phyloP scores from a whole-genome alignment of 2,888 invertebrate species.

The Atrina japonica region DNA sequence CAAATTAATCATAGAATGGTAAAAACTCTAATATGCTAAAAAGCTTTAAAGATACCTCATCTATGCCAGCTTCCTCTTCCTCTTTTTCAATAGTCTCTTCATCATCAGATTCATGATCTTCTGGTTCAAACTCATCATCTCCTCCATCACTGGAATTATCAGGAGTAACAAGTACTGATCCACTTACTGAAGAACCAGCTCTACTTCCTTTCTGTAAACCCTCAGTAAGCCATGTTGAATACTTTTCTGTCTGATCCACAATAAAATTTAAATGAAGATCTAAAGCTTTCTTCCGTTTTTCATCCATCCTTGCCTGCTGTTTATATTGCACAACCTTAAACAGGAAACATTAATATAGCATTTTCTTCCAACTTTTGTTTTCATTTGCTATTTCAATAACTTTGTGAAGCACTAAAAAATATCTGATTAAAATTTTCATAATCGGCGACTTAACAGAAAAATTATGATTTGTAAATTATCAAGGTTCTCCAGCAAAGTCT shows the following conservation, averaged over 20 bases:
- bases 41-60: conserved; percentile 79
- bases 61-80: conserved; percentile 85
- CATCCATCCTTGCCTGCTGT: conserved; percentile 94
- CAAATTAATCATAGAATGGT: too few species aligned
- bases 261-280: conserved; percentile 98
- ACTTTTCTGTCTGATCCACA: conserved; percentile 98
- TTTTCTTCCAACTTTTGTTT: too few species aligned
- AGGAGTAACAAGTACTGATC: conserved; percentile 57
- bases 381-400: too few species aligned
- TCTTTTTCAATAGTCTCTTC: conserved; percentile 94
- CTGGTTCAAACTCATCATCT: conserved; percentile 90
- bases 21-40: neutral
- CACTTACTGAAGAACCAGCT: conserved; percentile 50
- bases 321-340: conserved; percentile 97
- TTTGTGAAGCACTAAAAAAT: too few species aligned
- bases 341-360: too few species aligned
- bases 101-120: conserved; percentile 87
- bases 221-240: conserved; percentile 85
- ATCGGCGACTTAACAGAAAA: too few species aligned
- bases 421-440: too few species aligned
- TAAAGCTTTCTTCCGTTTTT: conserved; percentile 95
- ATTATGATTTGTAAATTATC: too few species aligned
- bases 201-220: conserved; percentile 68
- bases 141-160: conserved; percentile 64
- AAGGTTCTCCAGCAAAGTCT: too few species aligned